Base-by-base conservation (phyloP, 2,113 vertebrate species). In the Anolis sagrei region DNA sequence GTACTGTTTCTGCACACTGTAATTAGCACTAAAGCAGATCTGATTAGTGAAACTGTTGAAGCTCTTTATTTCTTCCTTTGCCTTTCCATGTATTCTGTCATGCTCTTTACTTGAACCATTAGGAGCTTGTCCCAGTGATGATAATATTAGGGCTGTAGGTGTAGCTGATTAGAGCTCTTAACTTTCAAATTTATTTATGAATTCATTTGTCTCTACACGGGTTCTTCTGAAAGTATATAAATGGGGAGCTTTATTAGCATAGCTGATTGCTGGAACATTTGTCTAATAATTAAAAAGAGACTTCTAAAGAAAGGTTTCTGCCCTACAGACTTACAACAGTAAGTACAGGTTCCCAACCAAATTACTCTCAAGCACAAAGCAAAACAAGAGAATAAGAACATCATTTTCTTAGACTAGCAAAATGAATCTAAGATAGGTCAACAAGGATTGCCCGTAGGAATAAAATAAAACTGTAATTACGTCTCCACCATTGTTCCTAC, bases 61-160 rank as follows among this genome's bases (percentile, higher is more conserved):
- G 48, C 64, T 5, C 39, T 74, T 74, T 36, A 7, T 10, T 69
- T 88, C 32, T 87, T 32, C 4, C 68, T 48, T 77, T 68, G 79
- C 13, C 85, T 10, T 14, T 86, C 79, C 9, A 70, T 84, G 18
- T 70, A 13, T 23, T 80, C 39, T 88, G 86, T 23, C 39, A 44
- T 91, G 72, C 68, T 82, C 32, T 89, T 90, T 89, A 69, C 72
- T 49, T 86, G 88, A 89, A 61, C 78, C 29, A 48, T 49, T 49
- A 36, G 34, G 66, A 84, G 77, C 77, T 84, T 88, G 68, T 74
- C 90, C 82, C 75, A 68, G 64, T 80, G 83, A 88, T 91, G 87
- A 88, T 82, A 92, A 91, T 91, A 86, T 82, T 76, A 92, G 77
- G 39, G 81, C 91, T 66, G 78, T 86, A 70, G 84, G 77, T 13